A percentile compares a stretch with the other conserved stretches of the same genome.
Evolutionary conservation across 1,140 invertebrate species (phyloP).

Genomic region (Vollenhovia emeryi): DNA sequence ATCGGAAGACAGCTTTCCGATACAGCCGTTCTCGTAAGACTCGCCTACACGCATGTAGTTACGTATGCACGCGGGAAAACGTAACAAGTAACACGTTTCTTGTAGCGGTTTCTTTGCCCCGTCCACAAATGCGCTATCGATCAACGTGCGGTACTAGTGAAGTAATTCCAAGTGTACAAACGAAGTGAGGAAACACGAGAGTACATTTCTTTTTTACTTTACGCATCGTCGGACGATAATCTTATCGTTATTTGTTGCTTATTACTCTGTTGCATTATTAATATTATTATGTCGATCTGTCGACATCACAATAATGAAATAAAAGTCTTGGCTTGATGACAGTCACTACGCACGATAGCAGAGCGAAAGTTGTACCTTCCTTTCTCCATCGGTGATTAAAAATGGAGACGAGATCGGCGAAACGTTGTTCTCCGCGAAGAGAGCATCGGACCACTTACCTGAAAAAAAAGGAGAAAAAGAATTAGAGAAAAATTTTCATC

Average conservation of each 20-base stretch:
- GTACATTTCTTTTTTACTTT: not conserved
- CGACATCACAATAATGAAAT: not conserved
- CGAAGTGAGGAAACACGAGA: not conserved
- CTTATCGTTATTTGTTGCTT: not conserved
- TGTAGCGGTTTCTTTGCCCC: not conserved
- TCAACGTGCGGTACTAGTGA: not conserved
- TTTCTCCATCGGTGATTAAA: constrained; percentile 20
- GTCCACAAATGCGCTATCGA: not conserved
- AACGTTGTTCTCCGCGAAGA: constrained; percentile 34
- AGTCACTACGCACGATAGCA: not conserved
- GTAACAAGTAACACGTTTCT: constrained; percentile 22
- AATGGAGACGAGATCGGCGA: constrained; percentile 1
- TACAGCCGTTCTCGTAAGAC: constrained; percentile 39
- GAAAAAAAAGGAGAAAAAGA: constrained; percentile 19
- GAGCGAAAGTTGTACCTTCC: constrained; percentile 4
- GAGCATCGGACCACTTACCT: constrained; percentile 49
- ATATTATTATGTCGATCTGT: not conserved
- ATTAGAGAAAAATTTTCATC: constrained; percentile 54
- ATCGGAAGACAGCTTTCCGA: constrained; percentile 69
- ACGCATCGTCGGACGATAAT: not conserved
- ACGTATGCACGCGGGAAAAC: constrained; percentile 3
- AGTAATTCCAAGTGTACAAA: not conserved
- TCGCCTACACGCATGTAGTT: not conserved
- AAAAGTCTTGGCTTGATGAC: not conserved
- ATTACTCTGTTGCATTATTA: not conserved